Percentiles rank a stretch among this genome's conserved stretches.
Evolutionary conservation across 2,113 vertebrate species (phyloP).

Genomic region (Notiomystis cincta): DNA sequence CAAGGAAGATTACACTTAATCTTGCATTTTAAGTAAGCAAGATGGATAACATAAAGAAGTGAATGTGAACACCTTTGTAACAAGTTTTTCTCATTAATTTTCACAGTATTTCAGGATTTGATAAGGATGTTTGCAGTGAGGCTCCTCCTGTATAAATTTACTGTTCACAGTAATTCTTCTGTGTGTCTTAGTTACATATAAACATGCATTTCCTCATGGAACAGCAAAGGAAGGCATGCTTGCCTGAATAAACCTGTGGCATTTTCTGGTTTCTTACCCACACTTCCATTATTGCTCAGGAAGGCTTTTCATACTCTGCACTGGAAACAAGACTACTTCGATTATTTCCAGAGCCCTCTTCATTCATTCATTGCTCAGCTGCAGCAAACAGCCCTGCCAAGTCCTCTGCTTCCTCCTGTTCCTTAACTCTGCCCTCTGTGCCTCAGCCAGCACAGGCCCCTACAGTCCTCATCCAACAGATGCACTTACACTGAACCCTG

Average conservation of each 20-base stretch:
- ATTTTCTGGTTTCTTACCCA: not conserved
- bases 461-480: not conserved
- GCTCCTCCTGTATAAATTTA: not conserved
- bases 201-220: not conserved
- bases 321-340: not conserved
- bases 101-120: not conserved
- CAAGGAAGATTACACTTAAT: not conserved
- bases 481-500: not conserved
- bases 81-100: not conserved
- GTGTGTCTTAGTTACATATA: not conserved
- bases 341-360: not conserved
- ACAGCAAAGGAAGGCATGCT: not conserved
- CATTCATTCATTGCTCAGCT: not conserved
- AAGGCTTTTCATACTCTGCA: not conserved
- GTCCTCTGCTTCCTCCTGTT: not conserved
- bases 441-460: not conserved
- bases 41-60: not conserved
- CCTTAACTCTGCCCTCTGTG: not conserved
- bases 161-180: not conserved
- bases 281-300: not conserved
- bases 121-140: not conserved
- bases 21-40: not conserved
- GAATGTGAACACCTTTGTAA: not conserved
- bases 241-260: not conserved
- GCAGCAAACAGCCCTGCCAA: not conserved